Evolutionary conservation across 2,113 vertebrate species (phyloP).

Genomic region (Ceyx melanurus): DNA sequence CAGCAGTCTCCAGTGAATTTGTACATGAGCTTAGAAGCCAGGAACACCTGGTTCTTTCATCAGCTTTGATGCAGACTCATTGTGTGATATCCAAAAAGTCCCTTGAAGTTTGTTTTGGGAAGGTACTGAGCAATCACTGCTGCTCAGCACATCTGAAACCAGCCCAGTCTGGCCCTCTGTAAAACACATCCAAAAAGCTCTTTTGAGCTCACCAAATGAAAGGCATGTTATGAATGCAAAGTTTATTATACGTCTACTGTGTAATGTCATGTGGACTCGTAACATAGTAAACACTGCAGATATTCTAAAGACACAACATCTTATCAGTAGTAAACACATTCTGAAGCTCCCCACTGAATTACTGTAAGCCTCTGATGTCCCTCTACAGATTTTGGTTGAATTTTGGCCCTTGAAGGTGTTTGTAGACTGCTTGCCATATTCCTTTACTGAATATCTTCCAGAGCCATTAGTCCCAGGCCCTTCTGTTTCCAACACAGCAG

Average conservation of each 20-base stretch:
- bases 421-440: constrained; percentile 29
- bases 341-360: neutral
- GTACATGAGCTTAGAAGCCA: constrained; percentile 4
- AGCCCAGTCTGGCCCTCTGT: neutral
- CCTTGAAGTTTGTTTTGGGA: constrained; percentile 39
- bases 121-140: neutral
- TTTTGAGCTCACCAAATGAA: neutral
- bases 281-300: constrained; percentile 11
- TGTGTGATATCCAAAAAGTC: neutral
- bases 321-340: constrained; percentile 52
- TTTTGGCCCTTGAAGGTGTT: constrained; percentile 38
- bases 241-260: neutral
- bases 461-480: constrained; percentile 19
- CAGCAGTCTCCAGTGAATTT: constrained; percentile 19
- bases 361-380: neutral
- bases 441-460: constrained; percentile 13
- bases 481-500: constrained; percentile 58
- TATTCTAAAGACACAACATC: neutral
- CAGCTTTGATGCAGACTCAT: constrained; percentile 33
- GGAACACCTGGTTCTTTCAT: constrained; percentile 52
- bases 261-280: neutral
- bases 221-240: neutral
- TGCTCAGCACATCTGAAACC: constrained; percentile 26
- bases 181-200: neutral
- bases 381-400: neutral